Percentiles rank a stretch among this genome's conserved stretches.
phyloP scores from a whole-genome alignment of 2,888 invertebrate genomes.

The Drosophila anomalata region DNA sequence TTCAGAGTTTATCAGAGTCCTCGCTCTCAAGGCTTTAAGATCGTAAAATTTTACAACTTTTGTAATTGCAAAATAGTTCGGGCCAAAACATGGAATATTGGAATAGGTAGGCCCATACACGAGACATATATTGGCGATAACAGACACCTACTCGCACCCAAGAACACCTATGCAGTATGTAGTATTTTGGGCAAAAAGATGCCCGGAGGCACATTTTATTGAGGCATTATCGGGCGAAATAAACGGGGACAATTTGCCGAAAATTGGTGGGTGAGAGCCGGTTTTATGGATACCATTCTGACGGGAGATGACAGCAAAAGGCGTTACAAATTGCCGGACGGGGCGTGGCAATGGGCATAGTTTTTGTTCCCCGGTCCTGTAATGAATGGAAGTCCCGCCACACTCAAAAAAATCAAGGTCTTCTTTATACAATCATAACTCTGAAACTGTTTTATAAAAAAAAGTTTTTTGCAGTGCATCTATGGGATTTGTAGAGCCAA shows the following conservation, averaged over 20 bases:
- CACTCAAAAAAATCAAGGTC: slow-evolving; percentile 1
- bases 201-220: slow-evolving; percentile 65
- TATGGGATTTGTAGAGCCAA: slow-evolving; percentile 34
- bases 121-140: slow-evolving; percentile 50
- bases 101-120: slow-evolving; percentile 10
- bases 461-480: slow-evolving; percentile 37
- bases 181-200: slow-evolving; percentile 20
- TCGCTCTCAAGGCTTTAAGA: slow-evolving; percentile 9
- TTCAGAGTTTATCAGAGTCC: neutral
- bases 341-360: slow-evolving; percentile 59
- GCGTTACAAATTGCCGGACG: slow-evolving; percentile 51
- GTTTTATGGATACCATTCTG: slow-evolving; percentile 57
- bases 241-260: slow-evolving; percentile 74
- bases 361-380: slow-evolving; percentile 41
- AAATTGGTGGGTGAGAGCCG: slow-evolving; percentile 26
- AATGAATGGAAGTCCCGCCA: slow-evolving; percentile 56
- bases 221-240: slow-evolving; percentile 74
- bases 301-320: slow-evolving; percentile 47
- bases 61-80: slow-evolving; percentile 75
- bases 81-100: slow-evolving; percentile 24
- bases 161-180: slow-evolving; percentile 47
- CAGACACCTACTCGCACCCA: slow-evolving; percentile 36
- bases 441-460: no score
- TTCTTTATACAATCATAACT: neutral
- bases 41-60: slow-evolving; percentile 69